Percentiles rank a stretch among this genome's conserved stretches.
These are phyloP conservation scores for Amblyteles armatorius DNA, from an alignment of 2,888 invertebrate genomes.

Conservation along the genomic window DNA sequence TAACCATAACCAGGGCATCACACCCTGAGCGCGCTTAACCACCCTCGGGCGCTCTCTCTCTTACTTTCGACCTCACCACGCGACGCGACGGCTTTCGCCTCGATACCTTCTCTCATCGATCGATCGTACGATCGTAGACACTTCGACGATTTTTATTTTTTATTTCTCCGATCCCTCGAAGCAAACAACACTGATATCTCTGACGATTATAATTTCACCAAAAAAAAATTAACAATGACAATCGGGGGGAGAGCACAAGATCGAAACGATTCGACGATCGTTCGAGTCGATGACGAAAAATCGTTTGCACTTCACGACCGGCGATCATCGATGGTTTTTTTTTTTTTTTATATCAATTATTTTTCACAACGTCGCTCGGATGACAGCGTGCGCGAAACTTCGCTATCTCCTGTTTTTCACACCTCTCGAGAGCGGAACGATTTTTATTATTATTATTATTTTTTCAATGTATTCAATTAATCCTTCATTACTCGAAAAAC, in stretches of 20 bases:
- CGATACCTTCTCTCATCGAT: background rate
- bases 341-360: constrained; percentile 2
- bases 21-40: constrained; percentile 71
- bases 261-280: constrained; percentile 63
- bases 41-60: constrained; percentile 59
- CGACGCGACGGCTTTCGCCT: background rate
- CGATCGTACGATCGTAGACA: background rate
- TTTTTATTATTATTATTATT: constrained; percentile 1
- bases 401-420: constrained; percentile 35
- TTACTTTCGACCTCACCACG: constrained; percentile 17
- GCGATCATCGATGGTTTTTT: constrained; percentile 49
- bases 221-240: constrained; percentile 27
- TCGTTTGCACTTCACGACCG: constrained; percentile 54
- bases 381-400: constrained; percentile 21
- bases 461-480: background rate
- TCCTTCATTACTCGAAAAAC: background rate
- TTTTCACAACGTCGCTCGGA: background rate
- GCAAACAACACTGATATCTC: constrained; percentile 38
- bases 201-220: background rate
- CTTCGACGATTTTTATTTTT: background rate
- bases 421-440: constrained; percentile 34
- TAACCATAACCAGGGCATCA: constrained; percentile 83
- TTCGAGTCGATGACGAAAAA: constrained; percentile 32
- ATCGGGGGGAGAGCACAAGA: constrained; percentile 28
- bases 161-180: background rate